Evolutionary conservation across 2,888 invertebrate genomes (phyloP), one percentile per base, ranked within the genome.

Genomic region (Phasia obesa): DNA sequence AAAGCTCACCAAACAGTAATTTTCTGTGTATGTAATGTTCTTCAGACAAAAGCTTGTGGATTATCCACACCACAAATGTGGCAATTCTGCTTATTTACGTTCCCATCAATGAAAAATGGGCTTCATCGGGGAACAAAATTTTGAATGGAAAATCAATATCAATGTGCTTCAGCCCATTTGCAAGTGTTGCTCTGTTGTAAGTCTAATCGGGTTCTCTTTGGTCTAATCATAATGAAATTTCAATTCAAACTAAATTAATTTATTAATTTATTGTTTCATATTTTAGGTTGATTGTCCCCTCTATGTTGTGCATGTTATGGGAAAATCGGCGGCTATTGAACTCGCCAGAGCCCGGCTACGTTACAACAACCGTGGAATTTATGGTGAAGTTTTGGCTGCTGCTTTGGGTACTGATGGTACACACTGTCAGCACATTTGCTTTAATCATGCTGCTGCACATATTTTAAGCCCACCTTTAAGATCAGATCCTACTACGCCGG

Each of bases 281-380:
- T 17, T 17, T 47, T 9, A 83, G 83, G 88, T 88, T 19, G 89
- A 90, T 84, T 91, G 92, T 87, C 99, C 99, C 4, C 93, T 99
- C 84, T 97, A 97, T 93, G 95, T 99, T 88, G 99, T 99, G 88
- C 99, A 99, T 93, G 97, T 99, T 90, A 99, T 99, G 99, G 97
- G 98, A 89, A 97, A 96, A 92, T 95, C 95, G 84, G 98, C 99
- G 2, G 97, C 96, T 76, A 94, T 96, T 85, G 95, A 95, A 81
- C 92, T 99, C 87, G 94, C 94, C 47, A 92, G 93, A 42, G 96
- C 96, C 13, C 93, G 95, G 84, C 86, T 88, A 60, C 93, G 94
- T 67, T 93, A 92, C 17, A 93, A 93, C 84, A 93, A 93, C 85
- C 93, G 93, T 84, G 94, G 95, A 71, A 94, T 99, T 84, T 97